These are phyloP conservation scores for Rhagoletis pomonella DNA, from an alignment of 1,140 invertebrate species.

Conservation along the genomic window DNA sequence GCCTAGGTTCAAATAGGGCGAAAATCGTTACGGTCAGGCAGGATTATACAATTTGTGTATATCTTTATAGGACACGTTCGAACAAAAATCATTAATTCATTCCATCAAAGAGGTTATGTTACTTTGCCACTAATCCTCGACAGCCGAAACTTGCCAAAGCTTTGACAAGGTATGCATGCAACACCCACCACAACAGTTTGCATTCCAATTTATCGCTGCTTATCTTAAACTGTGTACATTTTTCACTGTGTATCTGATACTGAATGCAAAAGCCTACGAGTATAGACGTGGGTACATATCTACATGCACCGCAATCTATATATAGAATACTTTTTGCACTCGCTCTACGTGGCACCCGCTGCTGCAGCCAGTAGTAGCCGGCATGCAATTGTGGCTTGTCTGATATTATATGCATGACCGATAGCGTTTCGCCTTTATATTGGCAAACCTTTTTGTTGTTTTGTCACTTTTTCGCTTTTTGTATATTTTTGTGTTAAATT, in stretches of 20 bases:
- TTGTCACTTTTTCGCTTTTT: conserved; percentile 39
- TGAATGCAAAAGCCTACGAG: neutral
- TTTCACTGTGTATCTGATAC: conserved; percentile 10
- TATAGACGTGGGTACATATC: neutral
- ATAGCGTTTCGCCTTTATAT: conserved; percentile 51
- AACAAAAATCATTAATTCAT: too few relatives aligned
- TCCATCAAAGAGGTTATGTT: too few relatives aligned
- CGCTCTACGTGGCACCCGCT: neutral
- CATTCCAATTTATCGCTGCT: neutral
- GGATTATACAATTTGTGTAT: too few relatives aligned
- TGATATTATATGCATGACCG: conserved; percentile 50
- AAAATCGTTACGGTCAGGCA: too few relatives aligned
- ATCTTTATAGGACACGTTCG: too few relatives aligned
- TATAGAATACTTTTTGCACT: neutral
- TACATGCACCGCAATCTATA: neutral
- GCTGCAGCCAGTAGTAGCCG: neutral
- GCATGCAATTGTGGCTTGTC: conserved; percentile 9
- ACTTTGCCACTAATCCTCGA: neutral
- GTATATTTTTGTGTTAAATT: neutral
- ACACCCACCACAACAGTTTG: neutral
- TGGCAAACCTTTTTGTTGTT: conserved; percentile 42
- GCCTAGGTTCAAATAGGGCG: too few relatives aligned
- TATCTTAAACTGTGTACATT: neutral
- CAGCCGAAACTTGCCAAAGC: neutral
- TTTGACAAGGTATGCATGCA: too few relatives aligned